Conservation (phyloP, 2,797 vertebrate genomes). For the Tadarida brasiliensis region DNA sequence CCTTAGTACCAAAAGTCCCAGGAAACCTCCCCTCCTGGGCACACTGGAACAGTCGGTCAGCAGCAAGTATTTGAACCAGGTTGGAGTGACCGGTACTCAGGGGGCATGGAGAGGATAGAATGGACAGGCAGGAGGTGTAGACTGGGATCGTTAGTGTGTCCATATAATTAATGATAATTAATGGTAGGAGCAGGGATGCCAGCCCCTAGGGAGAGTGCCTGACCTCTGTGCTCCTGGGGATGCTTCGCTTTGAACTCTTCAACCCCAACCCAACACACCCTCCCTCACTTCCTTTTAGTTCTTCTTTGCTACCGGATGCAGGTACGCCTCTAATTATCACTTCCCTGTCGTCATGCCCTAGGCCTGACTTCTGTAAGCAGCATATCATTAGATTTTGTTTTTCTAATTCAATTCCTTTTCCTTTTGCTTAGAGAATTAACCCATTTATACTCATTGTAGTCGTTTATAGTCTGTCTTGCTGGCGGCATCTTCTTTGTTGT, state of each 20-base stretch:
- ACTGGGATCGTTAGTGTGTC: neutral
- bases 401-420: neutral
- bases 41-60: accelerated
- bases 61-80: too few species aligned
- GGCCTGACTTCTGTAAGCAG: neutral
- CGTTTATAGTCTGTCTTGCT: neutral
- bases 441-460: accelerated
- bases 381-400: accelerated
- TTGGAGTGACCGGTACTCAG: too few species aligned
- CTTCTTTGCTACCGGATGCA: accelerated
- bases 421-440: neutral
- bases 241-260: too few species aligned
- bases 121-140: neutral
- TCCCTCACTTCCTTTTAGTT: neutral
- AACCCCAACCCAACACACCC: accelerated
- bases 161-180: neutral
- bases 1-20: neutral
- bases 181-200: accelerated
- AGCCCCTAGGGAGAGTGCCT: accelerated
- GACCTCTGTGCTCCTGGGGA: too few species aligned
- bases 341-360: accelerated
- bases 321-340: neutral
- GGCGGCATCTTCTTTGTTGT: neutral
- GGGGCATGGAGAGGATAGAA: accelerated
- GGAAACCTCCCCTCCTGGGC: neutral